Evolutionary conservation across 2,113 vertebrate species (phyloP).

Genomic region (Takifugu bimaculatus): DNA sequence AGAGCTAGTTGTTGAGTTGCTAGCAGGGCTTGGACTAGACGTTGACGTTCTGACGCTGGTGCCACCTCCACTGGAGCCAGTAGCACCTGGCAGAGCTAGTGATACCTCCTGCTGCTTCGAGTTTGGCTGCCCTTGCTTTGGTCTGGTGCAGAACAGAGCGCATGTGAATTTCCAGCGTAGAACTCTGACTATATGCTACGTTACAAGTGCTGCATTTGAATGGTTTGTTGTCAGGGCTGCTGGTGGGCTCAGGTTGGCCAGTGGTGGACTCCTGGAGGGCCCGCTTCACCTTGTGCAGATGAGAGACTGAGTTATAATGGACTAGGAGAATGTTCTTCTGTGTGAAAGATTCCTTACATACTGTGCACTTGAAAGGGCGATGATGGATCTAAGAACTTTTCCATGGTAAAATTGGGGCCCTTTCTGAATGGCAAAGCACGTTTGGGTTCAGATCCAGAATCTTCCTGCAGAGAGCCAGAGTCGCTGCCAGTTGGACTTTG

Average conservation of each 20-base stretch:
- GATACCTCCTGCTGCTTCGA: constrained; percentile 89
- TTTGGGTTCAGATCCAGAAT: constrained; percentile 94
- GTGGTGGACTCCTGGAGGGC: constrained; percentile 96
- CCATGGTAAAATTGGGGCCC: constrained; percentile 98
- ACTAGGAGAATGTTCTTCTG: constrained; percentile 98
- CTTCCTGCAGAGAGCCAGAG: constrained; percentile 90
- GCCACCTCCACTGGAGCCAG: constrained; percentile 65
- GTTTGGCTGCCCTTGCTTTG: constrained; percentile 95
- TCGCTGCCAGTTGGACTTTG: constrained; percentile 95
- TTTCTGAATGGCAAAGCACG: constrained; percentile 95
- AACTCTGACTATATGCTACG: constrained; percentile 98
- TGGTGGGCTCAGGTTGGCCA: constrained; percentile 92
- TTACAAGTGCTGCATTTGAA: constrained; percentile 98
- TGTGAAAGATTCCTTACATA: constrained; percentile 98
- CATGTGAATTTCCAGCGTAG: constrained; percentile 98
- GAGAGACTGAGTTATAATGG: constrained; percentile 98
- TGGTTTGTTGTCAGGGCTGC: constrained; percentile 97
- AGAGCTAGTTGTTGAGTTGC: constrained; percentile 77
- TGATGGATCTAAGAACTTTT: constrained; percentile 98
- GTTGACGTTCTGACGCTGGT: constrained; percentile 81
- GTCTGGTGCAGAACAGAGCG: constrained; percentile 97
- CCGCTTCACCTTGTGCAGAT: constrained; percentile 96
- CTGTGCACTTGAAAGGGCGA: constrained; percentile 97
- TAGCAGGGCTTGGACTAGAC: constrained; percentile 80
- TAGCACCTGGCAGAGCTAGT: constrained; percentile 73